Evolutionary conservation across 1,140 invertebrate genomes (phyloP).

Genomic region (Acromyrmex heyeri): DNA sequence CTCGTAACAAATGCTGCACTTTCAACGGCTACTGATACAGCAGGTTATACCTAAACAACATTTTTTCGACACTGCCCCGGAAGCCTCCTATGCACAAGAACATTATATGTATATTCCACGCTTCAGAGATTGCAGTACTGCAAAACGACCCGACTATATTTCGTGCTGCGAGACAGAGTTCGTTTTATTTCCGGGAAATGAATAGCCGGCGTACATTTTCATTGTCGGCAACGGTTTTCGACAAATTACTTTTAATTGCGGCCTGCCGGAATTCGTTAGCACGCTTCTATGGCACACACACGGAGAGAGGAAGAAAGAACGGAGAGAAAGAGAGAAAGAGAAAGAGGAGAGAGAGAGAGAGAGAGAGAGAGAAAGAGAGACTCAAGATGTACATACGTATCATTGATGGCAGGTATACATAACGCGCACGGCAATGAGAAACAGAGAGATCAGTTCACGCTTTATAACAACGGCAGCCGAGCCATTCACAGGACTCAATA

Average conservation of each 20-base stretch:
- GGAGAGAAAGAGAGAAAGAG: not conserved
- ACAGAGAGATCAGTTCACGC: conserved; percentile 55
- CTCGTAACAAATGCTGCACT: not conserved
- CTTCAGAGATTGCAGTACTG: conserved; percentile 33
- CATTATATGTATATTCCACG: conserved; percentile 26
- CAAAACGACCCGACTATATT: conserved; percentile 49
- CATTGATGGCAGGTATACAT: conserved; percentile 20
- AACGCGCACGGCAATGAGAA: conserved; percentile 22
- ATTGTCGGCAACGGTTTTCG: conserved; percentile 56
- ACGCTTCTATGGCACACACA: conserved; percentile 41
- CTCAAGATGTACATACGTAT: conserved; percentile 3
- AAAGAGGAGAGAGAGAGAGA: not conserved
- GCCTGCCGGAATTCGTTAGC: conserved; percentile 60
- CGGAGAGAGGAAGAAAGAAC: not conserved
- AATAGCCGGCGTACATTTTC: conserved; percentile 57
- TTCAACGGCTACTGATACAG: not conserved
- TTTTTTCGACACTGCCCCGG: conserved; percentile 2
- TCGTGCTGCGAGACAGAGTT: conserved; percentile 27
- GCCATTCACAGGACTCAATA: conserved; percentile 72
- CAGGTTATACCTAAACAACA: not conserved
- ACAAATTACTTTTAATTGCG: conserved; percentile 63
- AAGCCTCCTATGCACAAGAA: not conserved
- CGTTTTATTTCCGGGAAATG: conserved; percentile 52
- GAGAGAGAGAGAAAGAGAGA: not conserved
- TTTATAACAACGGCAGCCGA: conserved; percentile 59